Evolutionary conservation across 2,113 vertebrate species (phyloP), one percentile per base, ranked within the genome.

Genomic region (Sakesphorus luctuosus): DNA sequence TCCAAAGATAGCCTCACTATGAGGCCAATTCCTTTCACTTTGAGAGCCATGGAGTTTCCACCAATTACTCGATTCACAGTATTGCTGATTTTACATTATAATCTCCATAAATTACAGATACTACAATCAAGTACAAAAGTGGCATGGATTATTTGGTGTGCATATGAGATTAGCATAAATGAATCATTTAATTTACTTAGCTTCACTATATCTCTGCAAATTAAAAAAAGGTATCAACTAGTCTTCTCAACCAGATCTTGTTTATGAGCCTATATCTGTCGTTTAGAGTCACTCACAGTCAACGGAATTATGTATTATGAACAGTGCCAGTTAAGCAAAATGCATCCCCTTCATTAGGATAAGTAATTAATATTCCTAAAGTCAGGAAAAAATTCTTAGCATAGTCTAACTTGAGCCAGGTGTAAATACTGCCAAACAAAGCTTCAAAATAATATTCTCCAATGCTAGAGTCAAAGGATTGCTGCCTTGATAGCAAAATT

Each of bases 161-260:
- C 73, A 67, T 35, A 16, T 78, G 40, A 90, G 89, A 84, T 84
- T 81, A 90, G 29, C 76, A 77, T 77, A 90, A 93, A 83, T 35
- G 43, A 88, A 55, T 90, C 0, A 77, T 90, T 93, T 90, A 66
- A 92, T 93, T 92, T 90, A 89, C 72, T 93, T 85, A 88, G 72
- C 46, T 80, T 76, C 28, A 86, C 52, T 15, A 11, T 76, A 88
- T 55, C 67, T 81, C 56, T 47, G 44, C 47, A 95, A 90, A 86
- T 90, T 78, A 90, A 68, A 94, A 79, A 88, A 67, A 87, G 17
- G 13, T 43, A 90, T 86, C 55, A 90, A 46, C 63, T 49, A 80
- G 59, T 69, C 53, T 93, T 94, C 76, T 81, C 85, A 95, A 85
- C 63, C 53, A 56, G 68, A 55, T 71, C 62, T 88, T 86, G 65